phyloP scores from a whole-genome alignment of 2,797 vertebrate genomes.

The Picus viridis region DNA sequence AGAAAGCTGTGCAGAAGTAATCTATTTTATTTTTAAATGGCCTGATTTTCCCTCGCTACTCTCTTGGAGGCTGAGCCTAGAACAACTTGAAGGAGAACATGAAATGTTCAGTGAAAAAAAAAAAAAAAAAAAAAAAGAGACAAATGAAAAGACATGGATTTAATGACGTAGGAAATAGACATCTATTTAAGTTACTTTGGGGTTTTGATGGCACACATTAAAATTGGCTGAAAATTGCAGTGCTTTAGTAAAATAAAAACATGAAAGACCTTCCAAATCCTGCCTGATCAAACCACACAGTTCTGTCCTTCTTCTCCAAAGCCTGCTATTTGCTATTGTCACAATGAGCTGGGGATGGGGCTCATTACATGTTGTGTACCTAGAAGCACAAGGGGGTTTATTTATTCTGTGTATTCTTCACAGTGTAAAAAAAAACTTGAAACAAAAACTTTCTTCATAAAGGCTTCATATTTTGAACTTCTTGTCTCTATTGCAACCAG shows the following conservation, averaged over 20 bases:
- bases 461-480: background rate
- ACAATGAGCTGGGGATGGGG: background rate
- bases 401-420: background rate
- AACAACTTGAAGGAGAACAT: constrained; percentile 3
- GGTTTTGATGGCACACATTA: constrained; percentile 5
- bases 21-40: constrained; percentile 66
- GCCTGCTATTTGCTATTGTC: background rate
- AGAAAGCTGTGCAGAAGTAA: constrained; percentile 61
- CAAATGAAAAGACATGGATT: background rate
- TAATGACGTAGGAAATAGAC: background rate
- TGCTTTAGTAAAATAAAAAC: constrained; percentile 21
- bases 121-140: background rate
- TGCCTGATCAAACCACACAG: background rate
- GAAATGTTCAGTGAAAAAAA: background rate
- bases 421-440: background rate
- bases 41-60: constrained; percentile 5
- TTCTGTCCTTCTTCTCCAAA: background rate
- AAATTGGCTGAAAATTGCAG: constrained; percentile 25
- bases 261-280: background rate
- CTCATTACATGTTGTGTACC: background rate
- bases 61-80: constrained; percentile 43
- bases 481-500: background rate
- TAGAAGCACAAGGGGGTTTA: background rate
- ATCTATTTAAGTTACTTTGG: background rate
- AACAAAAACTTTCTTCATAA: background rate